Evolutionary conservation across 2,888 invertebrate species (phyloP), one percentile per base, ranked within the genome.

Genomic region (Trichogramma evanescens): DNA sequence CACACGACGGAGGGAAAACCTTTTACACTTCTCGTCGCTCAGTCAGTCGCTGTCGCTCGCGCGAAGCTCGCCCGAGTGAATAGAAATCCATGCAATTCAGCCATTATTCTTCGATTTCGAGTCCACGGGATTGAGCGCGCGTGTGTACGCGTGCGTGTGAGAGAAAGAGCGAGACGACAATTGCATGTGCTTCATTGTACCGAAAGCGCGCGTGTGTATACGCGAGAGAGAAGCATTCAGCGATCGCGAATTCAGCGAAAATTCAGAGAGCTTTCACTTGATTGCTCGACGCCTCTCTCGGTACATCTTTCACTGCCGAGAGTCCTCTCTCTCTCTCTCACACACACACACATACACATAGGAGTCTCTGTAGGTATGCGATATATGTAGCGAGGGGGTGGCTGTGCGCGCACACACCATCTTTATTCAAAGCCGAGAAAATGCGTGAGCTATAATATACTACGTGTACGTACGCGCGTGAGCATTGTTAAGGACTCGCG

Each of bases 61-160:
- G 6, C 1, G 48, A 10, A 54, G 13, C 43, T 1, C 43, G 26
- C 67, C 66, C 67, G 26, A 26, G 67, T 72, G 73, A 74, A 75
- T 73, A 71, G 74, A 74, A 74, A 74, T 74, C 73, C 71, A 69
- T 72, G 72, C 71, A 73, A 71, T 72, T 70, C 71, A 9, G 10
- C 72, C 71, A 73, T 74, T 74, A 73, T 74, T 71, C 71, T 68
- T 68, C 73, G 69, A 74, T 72, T 73, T 72, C 67, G 69, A 71
- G 69, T 70, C 66, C 68, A 66, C 66, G 71, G 72, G 71, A 72
- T 72, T 45, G n/a, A n/a, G 45, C 2, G 8, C 2, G 26, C 2
- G 26, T 26, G 26, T 26, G 26, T 26, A 3, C 2, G 26, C 2
- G 26, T 26, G 26, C 26, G 26, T 26, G 26, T 26, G 26, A 26